phyloP scores from a whole-genome alignment of 1,140 invertebrate genomes.

The Heliconius melpomene region DNA sequence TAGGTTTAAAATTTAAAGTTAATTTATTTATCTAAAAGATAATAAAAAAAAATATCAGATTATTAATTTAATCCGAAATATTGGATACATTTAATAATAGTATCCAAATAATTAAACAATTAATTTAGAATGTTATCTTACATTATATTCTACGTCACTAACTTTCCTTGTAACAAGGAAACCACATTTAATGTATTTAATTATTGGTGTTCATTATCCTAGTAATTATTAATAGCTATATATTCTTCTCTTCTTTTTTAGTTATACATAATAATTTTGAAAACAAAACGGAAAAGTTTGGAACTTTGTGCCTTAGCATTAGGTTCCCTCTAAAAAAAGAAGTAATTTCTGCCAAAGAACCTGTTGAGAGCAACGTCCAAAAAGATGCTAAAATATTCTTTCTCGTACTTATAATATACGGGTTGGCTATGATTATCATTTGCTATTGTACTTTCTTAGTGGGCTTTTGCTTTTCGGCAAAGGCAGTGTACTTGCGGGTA shows the following conservation, averaged over 20 bases:
- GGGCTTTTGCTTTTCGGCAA: slow-evolving; percentile 23
- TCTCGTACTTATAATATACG: slow-evolving; percentile 37
- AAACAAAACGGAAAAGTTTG: too few relatives aligned
- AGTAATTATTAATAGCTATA: too few relatives aligned
- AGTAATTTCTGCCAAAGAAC: slow-evolving; percentile 40
- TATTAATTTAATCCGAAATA: too few relatives aligned
- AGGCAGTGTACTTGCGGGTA: slow-evolving; percentile 6
- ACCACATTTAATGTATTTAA: not conserved
- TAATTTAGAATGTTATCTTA: not conserved
- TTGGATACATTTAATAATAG: too few relatives aligned
- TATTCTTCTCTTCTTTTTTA: too few relatives aligned
- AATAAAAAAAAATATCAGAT: too few relatives aligned
- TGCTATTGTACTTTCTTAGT: slow-evolving; percentile 34
- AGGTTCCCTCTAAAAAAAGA: slow-evolving; percentile 14
- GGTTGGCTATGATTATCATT: slow-evolving; percentile 36
- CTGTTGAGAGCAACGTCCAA: slow-evolving; percentile 41
- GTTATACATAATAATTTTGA: too few relatives aligned
- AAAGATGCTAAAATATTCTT: slow-evolving; percentile 43
- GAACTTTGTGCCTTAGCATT: too few relatives aligned
- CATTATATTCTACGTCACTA: not conserved
- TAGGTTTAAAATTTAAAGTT: too few relatives aligned
- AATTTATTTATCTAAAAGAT: too few relatives aligned
- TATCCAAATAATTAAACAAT: not conserved
- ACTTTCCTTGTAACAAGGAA: not conserved
- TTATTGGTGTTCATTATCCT: not conserved